Evolutionary conservation across 2,888 invertebrate genomes (phyloP).

Genomic region (Limulus polyphemus): DNA sequence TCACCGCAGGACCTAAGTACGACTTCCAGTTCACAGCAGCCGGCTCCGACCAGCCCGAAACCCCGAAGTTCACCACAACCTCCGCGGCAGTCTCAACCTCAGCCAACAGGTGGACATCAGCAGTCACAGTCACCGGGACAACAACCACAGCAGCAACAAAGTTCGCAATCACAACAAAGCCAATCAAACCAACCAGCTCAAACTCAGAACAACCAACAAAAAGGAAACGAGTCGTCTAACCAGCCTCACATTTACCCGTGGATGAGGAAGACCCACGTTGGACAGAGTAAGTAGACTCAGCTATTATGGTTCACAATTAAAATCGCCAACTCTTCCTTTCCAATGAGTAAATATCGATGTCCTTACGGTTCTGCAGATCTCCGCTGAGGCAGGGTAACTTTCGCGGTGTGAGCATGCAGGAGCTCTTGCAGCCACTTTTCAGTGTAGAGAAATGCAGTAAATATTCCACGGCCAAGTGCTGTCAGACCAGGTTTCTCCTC

Average conservation of each 20-base stretch:
- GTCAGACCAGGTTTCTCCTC: conserved; percentile 23
- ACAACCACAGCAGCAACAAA: conserved; percentile 23
- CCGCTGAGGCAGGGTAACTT: too few relatives aligned
- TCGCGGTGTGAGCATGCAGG: not conserved
- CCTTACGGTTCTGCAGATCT: too few relatives aligned
- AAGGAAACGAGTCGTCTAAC: conserved; percentile 44
- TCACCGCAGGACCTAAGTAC: conserved; percentile 75
- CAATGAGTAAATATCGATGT: too few relatives aligned
- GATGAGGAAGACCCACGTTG: conserved; percentile 98
- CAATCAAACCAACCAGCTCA: conserved; percentile 34
- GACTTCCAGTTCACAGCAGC: conserved; percentile 27
- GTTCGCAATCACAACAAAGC: conserved; percentile 28
- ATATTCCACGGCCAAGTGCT: conserved; percentile 20
- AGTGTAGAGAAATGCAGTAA: conserved; percentile 21
- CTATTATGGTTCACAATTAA: too few relatives aligned
- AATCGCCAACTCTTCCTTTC: too few relatives aligned
- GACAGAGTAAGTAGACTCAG: conserved; percentile 69
- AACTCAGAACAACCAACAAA: not conserved
- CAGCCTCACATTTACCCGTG: conserved; percentile 96
- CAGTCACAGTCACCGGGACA: conserved; percentile 15
- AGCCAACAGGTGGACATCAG: conserved; percentile 8
- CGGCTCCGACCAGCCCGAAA: conserved; percentile 3
- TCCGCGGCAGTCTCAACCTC: conserved; percentile 12
- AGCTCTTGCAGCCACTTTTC: conserved; percentile 10
- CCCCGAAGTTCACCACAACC: conserved; percentile 17